Percentiles rank a stretch among this genome's conserved stretches.
Evolutionary conservation across 2,113 vertebrate species (phyloP).

Genomic region (human (Homo sapiens)): DNA sequence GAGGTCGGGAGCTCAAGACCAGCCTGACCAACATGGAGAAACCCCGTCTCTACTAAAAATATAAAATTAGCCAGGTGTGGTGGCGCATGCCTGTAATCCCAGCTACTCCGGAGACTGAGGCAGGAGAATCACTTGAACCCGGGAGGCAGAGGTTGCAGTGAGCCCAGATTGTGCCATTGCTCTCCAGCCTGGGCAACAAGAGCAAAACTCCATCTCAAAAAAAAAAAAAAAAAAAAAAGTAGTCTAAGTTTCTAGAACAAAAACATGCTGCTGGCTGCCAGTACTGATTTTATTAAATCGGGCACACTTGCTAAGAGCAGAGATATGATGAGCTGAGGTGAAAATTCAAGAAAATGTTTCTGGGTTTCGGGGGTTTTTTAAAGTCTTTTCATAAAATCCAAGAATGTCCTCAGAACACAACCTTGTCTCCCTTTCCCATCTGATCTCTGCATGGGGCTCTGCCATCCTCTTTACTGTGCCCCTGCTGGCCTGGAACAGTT

Average conservation of each 20-base stretch:
- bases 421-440: not conserved
- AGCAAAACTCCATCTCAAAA: no score
- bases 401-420: constrained; percentile 18
- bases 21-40: no score
- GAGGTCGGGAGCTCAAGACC: no score
- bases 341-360: constrained; percentile 41
- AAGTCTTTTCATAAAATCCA: constrained; percentile 1
- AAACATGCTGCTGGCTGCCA: not conserved
- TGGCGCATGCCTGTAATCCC: no score
- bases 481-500: not conserved
- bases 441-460: not conserved
- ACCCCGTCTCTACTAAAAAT: no score
- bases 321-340: not conserved
- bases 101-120: no score
- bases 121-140: no score
- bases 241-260: constrained; percentile 20
- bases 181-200: no score
- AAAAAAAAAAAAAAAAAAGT: no score
- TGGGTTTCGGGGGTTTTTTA: not conserved
- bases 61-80: no score
- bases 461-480: not conserved
- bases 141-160: no score
- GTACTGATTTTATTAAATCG: not conserved
- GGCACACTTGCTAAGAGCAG: not conserved
- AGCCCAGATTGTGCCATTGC: no score